phyloP scores from a whole-genome alignment of 2,113 vertebrate species.

The Hiodon alosoides region DNA sequence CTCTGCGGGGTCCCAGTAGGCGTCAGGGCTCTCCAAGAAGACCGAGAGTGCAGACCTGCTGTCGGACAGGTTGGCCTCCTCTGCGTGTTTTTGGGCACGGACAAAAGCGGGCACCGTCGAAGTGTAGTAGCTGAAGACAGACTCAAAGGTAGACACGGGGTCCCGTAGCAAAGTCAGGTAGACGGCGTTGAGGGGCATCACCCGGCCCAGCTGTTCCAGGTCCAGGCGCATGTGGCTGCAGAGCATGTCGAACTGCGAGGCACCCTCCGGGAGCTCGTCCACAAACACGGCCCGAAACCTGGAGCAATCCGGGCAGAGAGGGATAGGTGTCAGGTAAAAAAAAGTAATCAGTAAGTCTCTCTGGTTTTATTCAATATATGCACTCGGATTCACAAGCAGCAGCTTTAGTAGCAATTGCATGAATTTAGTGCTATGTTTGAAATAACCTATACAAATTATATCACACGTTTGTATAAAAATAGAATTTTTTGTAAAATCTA shows the following conservation, averaged over 20 bases:
- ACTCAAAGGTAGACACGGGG: slow-evolving; percentile 38
- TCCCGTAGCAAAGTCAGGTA: slow-evolving; percentile 45
- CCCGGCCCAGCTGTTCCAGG: slow-evolving; percentile 20
- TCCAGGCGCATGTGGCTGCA: slow-evolving; percentile 46
- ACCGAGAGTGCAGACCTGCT: slow-evolving; percentile 15
- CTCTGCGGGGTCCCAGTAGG: slow-evolving; percentile 33
- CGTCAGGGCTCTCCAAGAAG: slow-evolving; percentile 28
- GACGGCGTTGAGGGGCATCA: slow-evolving; percentile 37
- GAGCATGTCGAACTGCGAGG: slow-evolving; percentile 40
- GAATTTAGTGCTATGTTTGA: no score
- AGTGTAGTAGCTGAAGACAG: slow-evolving; percentile 39
- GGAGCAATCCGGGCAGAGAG: neutral
- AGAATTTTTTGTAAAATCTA: no score
- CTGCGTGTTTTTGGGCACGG: neutral
- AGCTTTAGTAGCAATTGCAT: no score
- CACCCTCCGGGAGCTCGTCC: slow-evolving; percentile 29
- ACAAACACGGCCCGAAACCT: slow-evolving; percentile 38
- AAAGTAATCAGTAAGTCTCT: neutral
- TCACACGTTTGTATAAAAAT: no score
- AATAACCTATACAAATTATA: no score
- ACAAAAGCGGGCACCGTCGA: slow-evolving; percentile 36
- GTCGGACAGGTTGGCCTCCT: neutral
- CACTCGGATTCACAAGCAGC: no score
- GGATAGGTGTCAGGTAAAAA: neutral
- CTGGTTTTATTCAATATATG: neutral